Evolutionary conservation across 2,888 invertebrate species (phyloP).

Genomic region (Alloscopus bannaensis): DNA sequence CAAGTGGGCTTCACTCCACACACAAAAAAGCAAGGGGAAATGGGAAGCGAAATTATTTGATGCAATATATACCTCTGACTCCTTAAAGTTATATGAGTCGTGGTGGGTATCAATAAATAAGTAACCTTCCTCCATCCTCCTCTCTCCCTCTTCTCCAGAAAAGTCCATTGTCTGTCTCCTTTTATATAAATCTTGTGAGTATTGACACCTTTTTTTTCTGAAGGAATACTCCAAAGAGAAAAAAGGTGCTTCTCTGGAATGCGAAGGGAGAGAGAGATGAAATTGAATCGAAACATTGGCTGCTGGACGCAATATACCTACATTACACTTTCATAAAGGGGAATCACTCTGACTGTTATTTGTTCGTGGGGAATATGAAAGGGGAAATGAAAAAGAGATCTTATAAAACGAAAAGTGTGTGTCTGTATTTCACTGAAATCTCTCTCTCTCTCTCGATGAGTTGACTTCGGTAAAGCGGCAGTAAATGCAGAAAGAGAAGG

Average conservation of each 20-base stretch:
- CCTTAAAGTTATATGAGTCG: neutral
- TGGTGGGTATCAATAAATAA: conserved; percentile 36
- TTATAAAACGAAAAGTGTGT: no score
- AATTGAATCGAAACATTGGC: conserved; percentile 2
- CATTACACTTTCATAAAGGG: no score
- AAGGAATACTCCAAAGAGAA: neutral
- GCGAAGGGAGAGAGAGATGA: conserved; percentile 3
- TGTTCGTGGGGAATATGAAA: no score
- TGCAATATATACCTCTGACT: neutral
- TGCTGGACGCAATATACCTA: no score
- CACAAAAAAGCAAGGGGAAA: neutral
- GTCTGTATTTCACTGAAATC: no score
- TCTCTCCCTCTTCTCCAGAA: conserved; percentile 33
- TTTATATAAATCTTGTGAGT: conserved; percentile 53
- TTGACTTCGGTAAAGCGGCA: neutral
- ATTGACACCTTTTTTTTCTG: conserved; percentile 48
- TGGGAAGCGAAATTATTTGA: conserved; percentile 1
- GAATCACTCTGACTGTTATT: no score
- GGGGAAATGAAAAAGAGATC: no score
- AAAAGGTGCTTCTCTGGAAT: neutral
- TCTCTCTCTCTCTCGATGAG: no score
- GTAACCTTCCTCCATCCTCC: conserved; percentile 40
- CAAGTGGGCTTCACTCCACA: no score
- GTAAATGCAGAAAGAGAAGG: no score
- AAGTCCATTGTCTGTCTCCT: conserved; percentile 48